Percentiles rank a stretch among this genome's conserved stretches.
These are phyloP conservation scores for Rhineura floridana DNA, from an alignment of 2,113 vertebrate species.

Conservation along the genomic window DNA sequence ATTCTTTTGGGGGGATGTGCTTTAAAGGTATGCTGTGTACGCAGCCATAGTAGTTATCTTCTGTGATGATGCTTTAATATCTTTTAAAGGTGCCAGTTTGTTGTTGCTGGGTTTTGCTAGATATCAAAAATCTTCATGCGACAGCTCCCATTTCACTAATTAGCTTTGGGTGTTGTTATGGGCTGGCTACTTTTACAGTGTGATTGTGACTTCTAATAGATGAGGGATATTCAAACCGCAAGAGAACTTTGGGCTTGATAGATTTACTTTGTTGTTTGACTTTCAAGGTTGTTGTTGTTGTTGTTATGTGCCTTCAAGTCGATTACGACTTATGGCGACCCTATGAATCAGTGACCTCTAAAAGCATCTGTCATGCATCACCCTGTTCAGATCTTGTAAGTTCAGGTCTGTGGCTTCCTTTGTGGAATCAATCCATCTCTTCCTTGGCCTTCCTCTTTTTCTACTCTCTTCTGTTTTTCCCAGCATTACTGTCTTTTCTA, in stretches of 20 bases:
- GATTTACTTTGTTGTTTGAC: neutral
- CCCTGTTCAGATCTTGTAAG: neutral
- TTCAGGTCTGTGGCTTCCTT: too few relatives aligned
- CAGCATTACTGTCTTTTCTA: too few relatives aligned
- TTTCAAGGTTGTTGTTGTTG: too few relatives aligned
- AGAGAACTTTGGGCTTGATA: neutral
- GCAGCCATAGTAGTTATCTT: neutral
- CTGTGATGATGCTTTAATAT: neutral
- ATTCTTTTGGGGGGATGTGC: too few relatives aligned
- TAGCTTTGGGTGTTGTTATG: neutral
- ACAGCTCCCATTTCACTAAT: accelerated
- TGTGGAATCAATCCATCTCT: too few relatives aligned
- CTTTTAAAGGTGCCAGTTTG: neutral
- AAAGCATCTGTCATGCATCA: too few relatives aligned
- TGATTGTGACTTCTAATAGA: accelerated
- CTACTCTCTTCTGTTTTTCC: neutral
- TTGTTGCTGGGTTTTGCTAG: accelerated
- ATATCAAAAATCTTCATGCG: accelerated
- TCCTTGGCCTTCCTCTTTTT: too few relatives aligned
- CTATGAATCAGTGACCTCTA: too few relatives aligned
- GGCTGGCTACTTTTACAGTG: accelerated
- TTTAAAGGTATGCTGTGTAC: too few relatives aligned
- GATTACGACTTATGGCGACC: too few relatives aligned
- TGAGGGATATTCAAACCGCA: accelerated
- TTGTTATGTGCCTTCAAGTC: too few relatives aligned